Evolutionary conservation across 1,140 invertebrate species (phyloP).

Genomic region (Ruditapes philippinarum): DNA sequence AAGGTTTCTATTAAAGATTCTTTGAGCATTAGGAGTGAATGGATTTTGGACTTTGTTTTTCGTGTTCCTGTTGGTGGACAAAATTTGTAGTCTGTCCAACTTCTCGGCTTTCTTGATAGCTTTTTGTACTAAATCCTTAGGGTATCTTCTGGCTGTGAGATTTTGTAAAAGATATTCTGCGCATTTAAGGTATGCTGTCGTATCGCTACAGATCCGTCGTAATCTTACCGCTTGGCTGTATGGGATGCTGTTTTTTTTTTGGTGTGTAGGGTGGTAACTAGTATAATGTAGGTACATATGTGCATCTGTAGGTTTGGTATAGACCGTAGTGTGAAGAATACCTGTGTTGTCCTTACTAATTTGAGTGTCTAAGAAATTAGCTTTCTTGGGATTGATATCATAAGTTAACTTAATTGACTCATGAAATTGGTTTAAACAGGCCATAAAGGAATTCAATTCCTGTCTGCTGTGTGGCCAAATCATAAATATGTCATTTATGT

Average conservation of each 20-base stretch:
- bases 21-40: background rate
- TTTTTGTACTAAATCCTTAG: background rate
- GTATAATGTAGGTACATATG: slow-evolving; percentile 12
- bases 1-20: background rate
- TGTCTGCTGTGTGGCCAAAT: slow-evolving; percentile 20
- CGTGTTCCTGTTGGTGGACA: background rate
- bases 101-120: background rate
- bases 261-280: background rate
- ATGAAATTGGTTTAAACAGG: background rate
- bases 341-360: background rate
- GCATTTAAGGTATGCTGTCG: background rate
- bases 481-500: slow-evolving; percentile 1
- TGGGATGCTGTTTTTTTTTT: background rate
- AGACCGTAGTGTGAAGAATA: background rate
- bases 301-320: background rate
- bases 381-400: background rate
- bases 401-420: background rate
- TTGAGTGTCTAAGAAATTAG: background rate
- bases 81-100: background rate
- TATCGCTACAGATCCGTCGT: background rate
- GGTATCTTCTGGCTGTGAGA: background rate
- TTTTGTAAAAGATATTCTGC: background rate
- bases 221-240: background rate
- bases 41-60: background rate
- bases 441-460: slow-evolving; percentile 19